Percentiles rank a stretch among this genome's conserved stretches.
Evolutionary conservation across 2,888 invertebrate species (phyloP).

Genomic region (Melieria omissa): DNA sequence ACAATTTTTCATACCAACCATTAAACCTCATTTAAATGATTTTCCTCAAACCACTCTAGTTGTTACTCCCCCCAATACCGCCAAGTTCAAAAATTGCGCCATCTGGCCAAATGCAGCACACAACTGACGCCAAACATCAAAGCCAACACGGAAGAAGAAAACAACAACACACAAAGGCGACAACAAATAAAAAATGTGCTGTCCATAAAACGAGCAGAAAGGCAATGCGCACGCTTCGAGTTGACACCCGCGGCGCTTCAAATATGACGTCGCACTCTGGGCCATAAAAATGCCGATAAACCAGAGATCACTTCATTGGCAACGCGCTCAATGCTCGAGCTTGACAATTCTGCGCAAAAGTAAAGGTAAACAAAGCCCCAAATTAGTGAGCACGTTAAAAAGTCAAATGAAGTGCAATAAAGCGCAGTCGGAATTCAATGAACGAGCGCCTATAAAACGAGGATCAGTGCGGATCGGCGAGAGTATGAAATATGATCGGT

Average conservation of each 20-base stretch:
- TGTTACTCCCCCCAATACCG: no score
- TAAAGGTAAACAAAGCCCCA: constrained; percentile 28
- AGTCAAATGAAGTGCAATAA: background rate
- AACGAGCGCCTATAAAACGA: constrained; percentile 8
- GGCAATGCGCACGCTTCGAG: background rate
- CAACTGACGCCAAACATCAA: no score
- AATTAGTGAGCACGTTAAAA: constrained; percentile 19
- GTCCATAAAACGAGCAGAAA: no score
- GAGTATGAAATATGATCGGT: background rate
- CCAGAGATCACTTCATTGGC: constrained; percentile 23
- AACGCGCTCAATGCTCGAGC: background rate
- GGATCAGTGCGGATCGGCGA: background rate
- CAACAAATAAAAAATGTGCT: no score
- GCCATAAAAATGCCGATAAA: constrained; percentile 28
- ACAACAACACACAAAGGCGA: no score
- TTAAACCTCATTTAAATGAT: no score
- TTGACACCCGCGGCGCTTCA: constrained; percentile 25
- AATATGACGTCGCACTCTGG: constrained; percentile 17
- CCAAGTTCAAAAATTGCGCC: no score
- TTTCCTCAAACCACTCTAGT: no score
- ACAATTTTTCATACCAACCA: no score
- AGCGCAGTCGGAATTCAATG: background rate
- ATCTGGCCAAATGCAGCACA: no score
- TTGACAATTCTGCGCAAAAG: constrained; percentile 22
- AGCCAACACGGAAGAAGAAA: no score